These are phyloP conservation scores for Lanius ludovicianus DNA, from an alignment of 2,113 vertebrate species.

Conservation along the genomic window DNA sequence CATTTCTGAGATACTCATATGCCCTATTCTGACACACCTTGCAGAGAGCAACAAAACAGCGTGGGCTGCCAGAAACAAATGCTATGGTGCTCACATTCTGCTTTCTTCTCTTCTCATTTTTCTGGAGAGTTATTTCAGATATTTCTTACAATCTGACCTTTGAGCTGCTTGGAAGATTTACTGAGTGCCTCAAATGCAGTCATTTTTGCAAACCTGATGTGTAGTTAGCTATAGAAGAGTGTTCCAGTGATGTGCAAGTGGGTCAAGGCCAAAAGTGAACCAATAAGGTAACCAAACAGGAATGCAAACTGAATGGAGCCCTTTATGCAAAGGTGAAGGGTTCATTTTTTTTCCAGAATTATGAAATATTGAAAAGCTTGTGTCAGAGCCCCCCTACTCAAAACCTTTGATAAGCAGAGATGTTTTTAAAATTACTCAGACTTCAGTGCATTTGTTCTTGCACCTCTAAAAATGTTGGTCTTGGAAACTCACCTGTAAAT, in stretches of 20 bases:
- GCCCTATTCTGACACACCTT: background rate
- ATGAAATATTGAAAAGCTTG: constrained; percentile 52
- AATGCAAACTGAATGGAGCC: constrained; percentile 49
- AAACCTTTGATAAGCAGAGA: constrained; percentile 43
- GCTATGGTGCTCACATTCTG: background rate
- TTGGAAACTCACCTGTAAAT: constrained; percentile 14
- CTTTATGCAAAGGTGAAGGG: constrained; percentile 43
- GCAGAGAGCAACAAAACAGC: background rate
- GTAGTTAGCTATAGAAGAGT: constrained; percentile 25
- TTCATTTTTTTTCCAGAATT: constrained; percentile 25
- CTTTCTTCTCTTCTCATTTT: background rate
- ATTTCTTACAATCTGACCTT: constrained; percentile 44
- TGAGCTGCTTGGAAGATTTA: constrained; percentile 42
- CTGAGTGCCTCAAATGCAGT: constrained; percentile 1
- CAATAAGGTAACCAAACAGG: constrained; percentile 35
- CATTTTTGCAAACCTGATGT: constrained; percentile 37
- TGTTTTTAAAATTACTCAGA: constrained; percentile 14
- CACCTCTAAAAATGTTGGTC: constrained; percentile 17
- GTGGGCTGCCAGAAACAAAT: background rate
- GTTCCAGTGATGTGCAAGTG: constrained; percentile 54
- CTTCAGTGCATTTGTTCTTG: background rate
- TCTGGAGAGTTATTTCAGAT: constrained; percentile 44
- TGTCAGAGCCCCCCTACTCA: background rate
- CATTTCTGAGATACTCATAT: background rate
- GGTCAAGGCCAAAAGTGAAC: constrained; percentile 43